Base-by-base conservation (phyloP, 1,140 invertebrate genomes). In the Drosophila mayri region DNA sequence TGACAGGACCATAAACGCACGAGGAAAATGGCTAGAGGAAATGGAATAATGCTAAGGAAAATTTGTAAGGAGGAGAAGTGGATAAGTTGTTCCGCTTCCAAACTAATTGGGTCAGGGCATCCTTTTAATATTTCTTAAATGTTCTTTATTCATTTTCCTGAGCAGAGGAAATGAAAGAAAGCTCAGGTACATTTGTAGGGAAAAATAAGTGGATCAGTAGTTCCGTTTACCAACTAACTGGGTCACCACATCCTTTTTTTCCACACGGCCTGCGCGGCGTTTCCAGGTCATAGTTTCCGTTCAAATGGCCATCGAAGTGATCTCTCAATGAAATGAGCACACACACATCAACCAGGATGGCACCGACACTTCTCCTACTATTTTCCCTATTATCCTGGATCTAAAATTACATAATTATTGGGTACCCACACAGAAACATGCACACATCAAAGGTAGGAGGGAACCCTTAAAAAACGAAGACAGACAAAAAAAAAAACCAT, bases 371-470 rank as follows among this genome's bases (percentile, higher is more conserved):
- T 87, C 80, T 81, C 62, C n/a, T 35, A 14, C 28, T 57, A 49
- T 58, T 58, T 59, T 71, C 20, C 14, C 66, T 32, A 72, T 77
- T 55, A 76, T 67, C 75, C 54, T 43, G 54, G 37, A 83, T 81
- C 79, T 90, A 71, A 90, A 90, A 90, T 90, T 90, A 90, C 85
- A 90, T 90, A 90, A 90, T 90, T 90, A 90, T 85, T 64, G 52
- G 70, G 64, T 65, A 59, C 40, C 58, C 49, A n/a, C 20, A 57
- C 66, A 50, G 40, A n/a, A 57, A 35, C 40, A n/a, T n/a, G 18
- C 18, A 22, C 25, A 20, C 35, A 32, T 58, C 60, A 61, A 60
- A 32, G 54, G 40, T 37, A 61, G 57, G 43, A 61, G 47, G 41
- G 44, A 87, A 75, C 61, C 74, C 82, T 76, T 59, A 66, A 63